These are phyloP conservation scores for Nibea albiflora DNA, from an alignment of 2,113 vertebrate species.

Conservation along the genomic window DNA sequence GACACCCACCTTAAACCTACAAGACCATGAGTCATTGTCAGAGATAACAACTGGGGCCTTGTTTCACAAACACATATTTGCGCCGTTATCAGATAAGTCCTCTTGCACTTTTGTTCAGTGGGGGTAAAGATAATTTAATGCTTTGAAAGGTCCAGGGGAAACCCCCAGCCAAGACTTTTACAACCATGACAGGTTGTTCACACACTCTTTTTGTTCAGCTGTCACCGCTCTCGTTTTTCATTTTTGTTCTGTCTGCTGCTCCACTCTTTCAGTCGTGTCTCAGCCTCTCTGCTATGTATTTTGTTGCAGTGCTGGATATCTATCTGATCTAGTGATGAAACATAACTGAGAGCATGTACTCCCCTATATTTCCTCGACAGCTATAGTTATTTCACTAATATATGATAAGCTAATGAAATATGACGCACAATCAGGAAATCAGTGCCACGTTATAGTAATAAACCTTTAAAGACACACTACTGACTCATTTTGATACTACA, in stretches of 20 bases:
- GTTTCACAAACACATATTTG: constrained; percentile 15
- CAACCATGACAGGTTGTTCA: constrained; percentile 17
- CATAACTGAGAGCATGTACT: not conserved
- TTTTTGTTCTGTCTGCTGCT: not conserved
- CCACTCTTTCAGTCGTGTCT: not conserved
- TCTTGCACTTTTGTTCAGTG: not conserved
- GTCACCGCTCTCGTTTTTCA: not conserved
- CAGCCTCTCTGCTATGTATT: not conserved
- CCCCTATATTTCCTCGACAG: not conserved
- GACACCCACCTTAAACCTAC: constrained; percentile 38
- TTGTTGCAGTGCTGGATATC: not conserved
- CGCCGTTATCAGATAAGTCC: constrained; percentile 38
- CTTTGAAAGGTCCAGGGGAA: constrained; percentile 35
- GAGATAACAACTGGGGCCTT: constrained; percentile 50
- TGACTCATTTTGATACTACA: not conserved
- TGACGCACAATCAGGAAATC: no score
- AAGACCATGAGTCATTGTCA: constrained; percentile 32
- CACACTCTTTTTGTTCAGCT: constrained; percentile 4
- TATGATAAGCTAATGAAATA: not conserved
- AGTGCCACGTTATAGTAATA: no score
- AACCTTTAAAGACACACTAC: not conserved
- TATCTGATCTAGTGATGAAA: not conserved
- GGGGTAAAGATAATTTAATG: constrained; percentile 1
- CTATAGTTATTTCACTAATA: no score
- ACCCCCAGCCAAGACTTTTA: constrained; percentile 20